phyloP scores from a whole-genome alignment of 1,140 invertebrate genomes.

The Mactra quadrangularis region DNA sequence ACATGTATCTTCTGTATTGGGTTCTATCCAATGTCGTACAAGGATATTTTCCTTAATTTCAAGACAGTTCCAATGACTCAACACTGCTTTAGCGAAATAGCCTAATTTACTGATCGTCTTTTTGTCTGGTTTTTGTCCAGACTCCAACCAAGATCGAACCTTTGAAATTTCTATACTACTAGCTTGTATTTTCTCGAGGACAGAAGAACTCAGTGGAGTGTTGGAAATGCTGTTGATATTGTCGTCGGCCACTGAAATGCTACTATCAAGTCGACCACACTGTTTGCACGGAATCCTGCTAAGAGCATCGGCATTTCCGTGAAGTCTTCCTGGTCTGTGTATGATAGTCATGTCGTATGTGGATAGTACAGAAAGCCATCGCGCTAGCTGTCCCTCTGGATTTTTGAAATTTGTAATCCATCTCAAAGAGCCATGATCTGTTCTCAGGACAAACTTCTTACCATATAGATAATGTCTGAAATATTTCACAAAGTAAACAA shows the following conservation, averaged over 20 bases:
- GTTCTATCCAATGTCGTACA: not conserved
- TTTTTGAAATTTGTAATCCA: conserved; percentile 17
- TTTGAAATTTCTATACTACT: too few species aligned
- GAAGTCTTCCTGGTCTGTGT: conserved; percentile 14
- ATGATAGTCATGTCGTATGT: not conserved
- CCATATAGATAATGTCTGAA: too few species aligned
- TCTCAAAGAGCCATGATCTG: conserved; percentile 16
- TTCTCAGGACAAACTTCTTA: conserved; percentile 52
- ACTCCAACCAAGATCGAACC: not conserved
- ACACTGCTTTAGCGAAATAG: not conserved
- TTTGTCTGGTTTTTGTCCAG: too few species aligned
- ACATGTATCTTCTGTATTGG: not conserved
- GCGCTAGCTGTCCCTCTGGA: conserved; percentile 8
- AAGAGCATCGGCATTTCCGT: conserved; percentile 25
- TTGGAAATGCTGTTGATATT: too few species aligned
- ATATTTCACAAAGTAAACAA: too few species aligned
- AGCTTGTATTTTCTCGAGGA: too few species aligned
- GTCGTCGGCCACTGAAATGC: too few species aligned
- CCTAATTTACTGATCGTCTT: too few species aligned
- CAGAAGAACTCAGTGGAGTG: too few species aligned
- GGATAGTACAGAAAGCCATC: conserved; percentile 27
- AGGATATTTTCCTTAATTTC: not conserved
- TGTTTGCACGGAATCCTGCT: conserved; percentile 5
- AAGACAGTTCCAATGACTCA: not conserved
- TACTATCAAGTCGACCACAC: too few species aligned